Base-by-base conservation (phyloP, 2,888 invertebrate species). In the Ethmia dodecea region DNA sequence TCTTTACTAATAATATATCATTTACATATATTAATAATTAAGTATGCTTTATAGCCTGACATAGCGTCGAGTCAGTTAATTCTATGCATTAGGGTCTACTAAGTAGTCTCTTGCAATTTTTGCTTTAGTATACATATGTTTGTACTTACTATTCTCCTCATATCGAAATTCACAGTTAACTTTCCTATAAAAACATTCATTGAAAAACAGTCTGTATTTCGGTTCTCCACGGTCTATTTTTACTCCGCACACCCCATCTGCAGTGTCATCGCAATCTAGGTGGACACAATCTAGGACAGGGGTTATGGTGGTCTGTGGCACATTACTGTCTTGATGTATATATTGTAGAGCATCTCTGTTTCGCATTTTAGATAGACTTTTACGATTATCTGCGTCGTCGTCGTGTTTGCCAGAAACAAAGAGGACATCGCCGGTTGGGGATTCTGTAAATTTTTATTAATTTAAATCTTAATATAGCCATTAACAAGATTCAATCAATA, bases 131-230 rank as follows among this genome's bases (percentile, higher is more conserved):
- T n/a, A n/a, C n/a, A n/a, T n/a, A n/a, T n/a, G n/a, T 0, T 26
- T n/a, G 3, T 39, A 76, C 81, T 75, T 42, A 84, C 84, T 55
- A 25, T 76, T 84, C 1, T 42, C 30, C 1, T 55, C 57, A 40
- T 71, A 58, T 20, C 47, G 69, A 26, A 84, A 78, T 0, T 47
- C 66, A 26, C 84, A 84, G 12, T 83, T 84, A 0, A 84, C 84
- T 45, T 80, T 83, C 9, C 71, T 60, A 5, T 71, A 81, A 20
- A 51, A 83, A 27, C 84, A 84, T 0, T 77, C 71, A 5, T 84
- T 84, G 22, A 72, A 31, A 35, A 84, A 84, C 5, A 79, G 10
- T 30, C 84, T 60, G 27, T 69, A 69, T 34, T 47, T 65, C 53
- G 55, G 55, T 0, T 50, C 45, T 0, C 51, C 57, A 16, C 64